Percentiles rank a stretch among this genome's conserved stretches.
phyloP scores from a whole-genome alignment of 2,113 vertebrate species.

The Pluvialis apricaria region DNA sequence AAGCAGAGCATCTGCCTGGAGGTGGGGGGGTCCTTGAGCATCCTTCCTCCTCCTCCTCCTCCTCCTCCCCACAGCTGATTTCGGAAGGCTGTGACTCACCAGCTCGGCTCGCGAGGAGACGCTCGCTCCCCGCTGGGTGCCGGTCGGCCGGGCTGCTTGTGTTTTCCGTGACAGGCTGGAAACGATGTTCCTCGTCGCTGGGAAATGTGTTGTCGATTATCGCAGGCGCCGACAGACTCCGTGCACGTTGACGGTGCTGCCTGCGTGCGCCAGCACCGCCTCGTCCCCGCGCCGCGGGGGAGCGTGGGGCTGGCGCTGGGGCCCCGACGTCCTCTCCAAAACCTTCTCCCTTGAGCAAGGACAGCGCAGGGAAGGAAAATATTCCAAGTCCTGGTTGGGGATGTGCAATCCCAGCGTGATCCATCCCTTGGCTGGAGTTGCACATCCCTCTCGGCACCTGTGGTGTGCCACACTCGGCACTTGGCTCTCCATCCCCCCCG shows the following conservation, averaged over 20 bases:
- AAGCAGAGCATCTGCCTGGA: neutral
- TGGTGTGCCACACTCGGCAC: accelerated
- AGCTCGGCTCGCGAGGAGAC: constrained; percentile 9
- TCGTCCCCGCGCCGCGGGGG: accelerated
- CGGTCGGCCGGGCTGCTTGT: neutral
- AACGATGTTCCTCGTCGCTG: neutral
- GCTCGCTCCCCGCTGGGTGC: neutral
- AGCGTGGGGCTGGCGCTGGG: neutral
- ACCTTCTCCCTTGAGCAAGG: neutral
- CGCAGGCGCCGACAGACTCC: neutral
- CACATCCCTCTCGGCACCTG: neutral
- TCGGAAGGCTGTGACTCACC: neutral
- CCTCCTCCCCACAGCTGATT: neutral
- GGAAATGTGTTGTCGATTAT: constrained; percentile 37
- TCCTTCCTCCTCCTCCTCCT: neutral
- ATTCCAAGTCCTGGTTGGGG: accelerated
- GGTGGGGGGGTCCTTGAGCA: neutral
- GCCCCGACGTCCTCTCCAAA: neutral
- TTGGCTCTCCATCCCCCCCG: neutral
- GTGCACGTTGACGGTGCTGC: neutral
- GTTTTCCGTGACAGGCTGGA: constrained; percentile 22
- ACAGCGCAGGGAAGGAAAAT: neutral
- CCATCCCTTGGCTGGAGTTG: neutral
- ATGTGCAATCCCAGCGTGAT: neutral
- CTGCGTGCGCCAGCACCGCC: neutral